Evolutionary conservation across 2,797 vertebrate species (phyloP).

Genomic region (Mormyrus hasselquistii): DNA sequence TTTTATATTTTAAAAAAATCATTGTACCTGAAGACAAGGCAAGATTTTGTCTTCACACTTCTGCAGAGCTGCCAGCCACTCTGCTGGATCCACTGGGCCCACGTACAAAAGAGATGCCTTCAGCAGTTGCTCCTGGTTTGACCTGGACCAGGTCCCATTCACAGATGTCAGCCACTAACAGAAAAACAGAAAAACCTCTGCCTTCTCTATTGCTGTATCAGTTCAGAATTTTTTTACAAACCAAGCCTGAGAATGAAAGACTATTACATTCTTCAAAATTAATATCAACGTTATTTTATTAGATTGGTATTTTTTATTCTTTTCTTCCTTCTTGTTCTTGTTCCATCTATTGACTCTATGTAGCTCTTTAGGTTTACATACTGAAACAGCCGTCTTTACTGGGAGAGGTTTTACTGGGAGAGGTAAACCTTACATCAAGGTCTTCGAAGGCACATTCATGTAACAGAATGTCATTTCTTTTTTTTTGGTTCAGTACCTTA

Average conservation of each 20-base stretch:
- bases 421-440: not conserved
- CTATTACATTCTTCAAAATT: not conserved
- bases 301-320: not conserved
- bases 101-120: conserved; percentile 46
- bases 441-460: not conserved
- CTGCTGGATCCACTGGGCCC: conserved; percentile 50
- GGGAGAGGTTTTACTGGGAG: not conserved
- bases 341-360: not conserved
- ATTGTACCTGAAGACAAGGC: conserved; percentile 56
- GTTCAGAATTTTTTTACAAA: not conserved
- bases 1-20: not conserved
- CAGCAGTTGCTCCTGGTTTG: conserved; percentile 55
- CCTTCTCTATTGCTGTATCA: not conserved
- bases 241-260: not conserved
- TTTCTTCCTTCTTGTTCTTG: not conserved
- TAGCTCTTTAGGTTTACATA: not conserved
- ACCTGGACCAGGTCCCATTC: conserved; percentile 42
- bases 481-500: not conserved
- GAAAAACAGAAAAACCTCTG: not conserved
- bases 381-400: not conserved
- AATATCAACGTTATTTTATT: not conserved
- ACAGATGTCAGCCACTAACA: conserved; percentile 43
- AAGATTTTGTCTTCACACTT: conserved; percentile 55
- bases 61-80: conserved; percentile 54
- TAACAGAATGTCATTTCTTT: not conserved